phyloP scores from a whole-genome alignment of 92 coral and sea anemone genomes.

The Actinostola sp. region DNA sequence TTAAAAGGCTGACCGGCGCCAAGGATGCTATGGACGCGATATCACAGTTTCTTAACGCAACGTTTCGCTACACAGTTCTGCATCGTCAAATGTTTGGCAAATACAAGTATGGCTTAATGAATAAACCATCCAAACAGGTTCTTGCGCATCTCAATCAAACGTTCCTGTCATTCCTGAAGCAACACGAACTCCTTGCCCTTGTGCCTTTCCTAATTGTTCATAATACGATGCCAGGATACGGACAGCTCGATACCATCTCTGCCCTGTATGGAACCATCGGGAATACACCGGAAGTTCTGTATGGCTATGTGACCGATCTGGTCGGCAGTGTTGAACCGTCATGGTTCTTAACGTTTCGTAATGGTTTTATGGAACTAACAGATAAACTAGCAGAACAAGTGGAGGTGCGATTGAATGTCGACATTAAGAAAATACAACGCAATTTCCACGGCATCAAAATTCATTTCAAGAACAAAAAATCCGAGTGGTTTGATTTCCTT shows the following conservation, averaged over 20 bases:
- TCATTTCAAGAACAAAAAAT: neutral
- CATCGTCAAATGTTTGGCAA: constrained; percentile 59
- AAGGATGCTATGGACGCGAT: neutral
- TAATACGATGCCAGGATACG: constrained; percentile 58
- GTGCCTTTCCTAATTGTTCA: constrained; percentile 34
- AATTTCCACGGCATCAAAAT: neutral
- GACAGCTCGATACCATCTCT: constrained; percentile 39
- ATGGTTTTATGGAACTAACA: constrained; percentile 43
- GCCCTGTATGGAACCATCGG: constrained; percentile 51
- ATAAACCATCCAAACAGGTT: constrained; percentile 17
- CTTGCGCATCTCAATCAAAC: constrained; percentile 27
- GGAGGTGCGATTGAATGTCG: constrained; percentile 12
- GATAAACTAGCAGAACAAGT: constrained; percentile 13
- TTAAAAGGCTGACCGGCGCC: constrained; percentile 21
- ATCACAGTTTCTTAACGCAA: constrained; percentile 16
- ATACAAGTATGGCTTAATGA: constrained; percentile 46
- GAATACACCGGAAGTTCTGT: constrained; percentile 45
- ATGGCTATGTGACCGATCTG: constrained; percentile 17
- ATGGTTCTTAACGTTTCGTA: constrained; percentile 41
- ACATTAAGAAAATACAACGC: constrained; percentile 4
- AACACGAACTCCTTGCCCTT: constrained; percentile 21
- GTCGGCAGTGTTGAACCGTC: neutral
- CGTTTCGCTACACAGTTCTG: constrained; percentile 16
- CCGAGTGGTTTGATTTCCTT: constrained; percentile 32
- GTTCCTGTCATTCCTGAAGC: constrained; percentile 13